A percentile compares a stretch with the other conserved stretches of the same genome.
Conservation (phyloP, 1,140 invertebrate species). For the Linepithema humile region DNA sequence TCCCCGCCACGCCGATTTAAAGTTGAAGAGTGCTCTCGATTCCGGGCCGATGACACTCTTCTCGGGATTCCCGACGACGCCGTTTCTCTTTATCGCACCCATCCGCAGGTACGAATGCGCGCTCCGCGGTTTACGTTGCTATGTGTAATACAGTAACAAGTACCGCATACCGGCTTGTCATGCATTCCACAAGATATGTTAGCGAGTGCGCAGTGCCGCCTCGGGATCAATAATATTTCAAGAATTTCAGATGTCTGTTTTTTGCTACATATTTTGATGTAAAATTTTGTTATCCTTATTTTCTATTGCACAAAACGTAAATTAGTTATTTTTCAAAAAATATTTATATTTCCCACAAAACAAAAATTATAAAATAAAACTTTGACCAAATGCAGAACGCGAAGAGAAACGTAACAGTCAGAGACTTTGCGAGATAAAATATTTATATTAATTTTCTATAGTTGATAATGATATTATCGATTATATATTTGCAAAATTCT, state of each 20-base stretch:
- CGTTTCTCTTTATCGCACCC: slow-evolving; percentile 35
- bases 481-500: too few species aligned
- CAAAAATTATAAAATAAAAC: too few species aligned
- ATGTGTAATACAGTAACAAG: neutral
- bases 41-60: slow-evolving; percentile 33
- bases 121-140: neutral
- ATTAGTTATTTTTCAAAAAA: too few species aligned
- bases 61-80: neutral
- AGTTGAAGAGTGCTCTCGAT: slow-evolving; percentile 56
- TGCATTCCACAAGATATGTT: neutral
- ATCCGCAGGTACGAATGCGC: neutral
- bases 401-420: too few species aligned
- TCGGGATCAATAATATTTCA: neutral
- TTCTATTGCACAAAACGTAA: too few species aligned
- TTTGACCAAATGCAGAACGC: too few species aligned
- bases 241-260: neutral
- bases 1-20: slow-evolving; percentile 61
- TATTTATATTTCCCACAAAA: too few species aligned
- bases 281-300: neutral
- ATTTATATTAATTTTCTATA: neutral
- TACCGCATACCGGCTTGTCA: neutral
- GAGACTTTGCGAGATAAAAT: too few species aligned
- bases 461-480: neutral
- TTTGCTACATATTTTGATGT: neutral
- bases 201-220: neutral